A percentile compares a stretch with the other conserved stretches of the same genome.
Evolutionary conservation across 2,888 invertebrate genomes (phyloP).

Genomic region (Hermodice carunculata): DNA sequence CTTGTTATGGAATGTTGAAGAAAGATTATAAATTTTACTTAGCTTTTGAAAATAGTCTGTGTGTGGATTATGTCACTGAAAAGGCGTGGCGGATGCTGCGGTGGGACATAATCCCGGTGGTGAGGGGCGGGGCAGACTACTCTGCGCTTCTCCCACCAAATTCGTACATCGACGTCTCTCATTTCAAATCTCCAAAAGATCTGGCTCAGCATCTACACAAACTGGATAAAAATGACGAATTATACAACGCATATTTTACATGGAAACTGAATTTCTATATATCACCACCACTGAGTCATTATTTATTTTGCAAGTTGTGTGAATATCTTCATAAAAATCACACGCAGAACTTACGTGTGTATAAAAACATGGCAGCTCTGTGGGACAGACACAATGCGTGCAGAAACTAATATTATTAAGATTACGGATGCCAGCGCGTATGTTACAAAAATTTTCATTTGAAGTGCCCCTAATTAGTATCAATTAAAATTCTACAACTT

Average conservation of each 20-base stretch:
- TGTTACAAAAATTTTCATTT: no score
- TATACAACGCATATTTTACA: neutral
- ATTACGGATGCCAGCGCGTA: no score
- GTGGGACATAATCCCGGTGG: conserved; percentile 37
- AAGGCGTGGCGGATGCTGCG: conserved; percentile 43
- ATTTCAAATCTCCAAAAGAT: neutral
- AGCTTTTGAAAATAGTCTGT: conserved; percentile 44
- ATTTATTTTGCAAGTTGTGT: no score
- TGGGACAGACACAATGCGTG: no score
- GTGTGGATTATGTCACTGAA: conserved; percentile 44
- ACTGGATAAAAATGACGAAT: neutral
- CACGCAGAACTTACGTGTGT: no score
- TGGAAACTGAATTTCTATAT: no score
- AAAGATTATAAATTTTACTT: conserved; percentile 41
- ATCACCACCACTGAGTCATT: no score
- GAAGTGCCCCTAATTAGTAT: no score
- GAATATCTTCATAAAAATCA: no score
- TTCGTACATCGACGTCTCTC: neutral
- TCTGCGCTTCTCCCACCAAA: neutral
- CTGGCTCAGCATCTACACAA: neutral
- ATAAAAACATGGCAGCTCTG: no score
- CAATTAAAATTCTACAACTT: no score
- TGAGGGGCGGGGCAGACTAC: conserved; percentile 36
- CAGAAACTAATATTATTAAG: no score
- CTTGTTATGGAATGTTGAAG: conserved; percentile 7